Conservation (phyloP, 2,113 vertebrate genomes). For the Gracilinanus agilis region DNA sequence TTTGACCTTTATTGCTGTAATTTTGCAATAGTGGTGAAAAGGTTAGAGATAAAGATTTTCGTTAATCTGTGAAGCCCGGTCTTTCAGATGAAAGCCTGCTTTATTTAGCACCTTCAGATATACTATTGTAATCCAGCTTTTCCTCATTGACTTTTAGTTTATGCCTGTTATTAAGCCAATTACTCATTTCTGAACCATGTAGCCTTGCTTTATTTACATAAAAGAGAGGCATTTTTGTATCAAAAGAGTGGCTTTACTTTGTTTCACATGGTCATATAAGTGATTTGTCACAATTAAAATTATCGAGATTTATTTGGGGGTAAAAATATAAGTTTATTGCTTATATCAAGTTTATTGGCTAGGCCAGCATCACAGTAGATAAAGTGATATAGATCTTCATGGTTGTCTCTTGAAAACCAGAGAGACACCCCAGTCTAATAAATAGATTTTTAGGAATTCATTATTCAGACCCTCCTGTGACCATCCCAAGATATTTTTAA, state of each 20-base stretch:
- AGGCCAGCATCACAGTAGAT: too few relatives aligned
- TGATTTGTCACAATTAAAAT: background rate
- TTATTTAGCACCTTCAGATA: background rate
- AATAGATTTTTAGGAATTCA: too few relatives aligned
- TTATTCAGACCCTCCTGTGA: too few relatives aligned
- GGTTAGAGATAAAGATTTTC: slow-evolving; percentile 25
- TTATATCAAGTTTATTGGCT: too few relatives aligned
- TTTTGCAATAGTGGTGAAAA: slow-evolving; percentile 36
- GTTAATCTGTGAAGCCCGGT: slow-evolving; percentile 21
- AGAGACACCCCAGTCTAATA: too few relatives aligned
- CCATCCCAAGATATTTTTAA: too few relatives aligned
- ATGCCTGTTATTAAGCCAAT: slow-evolving; percentile 10
- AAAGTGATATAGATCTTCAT: too few relatives aligned
- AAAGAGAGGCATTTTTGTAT: background rate
- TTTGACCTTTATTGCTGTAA: background rate
- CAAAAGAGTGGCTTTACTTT: background rate
- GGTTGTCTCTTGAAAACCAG: too few relatives aligned
- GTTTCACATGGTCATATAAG: background rate
- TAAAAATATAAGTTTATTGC: too few relatives aligned
- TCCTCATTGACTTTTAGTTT: background rate
- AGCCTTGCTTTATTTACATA: background rate
- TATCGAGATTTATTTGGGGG: too few relatives aligned
- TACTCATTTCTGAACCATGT: background rate
- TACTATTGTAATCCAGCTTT: background rate
- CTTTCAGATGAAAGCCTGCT: slow-evolving; percentile 16